A percentile compares a stretch with the other conserved stretches of the same genome.
These are phyloP conservation scores for Poeciliopsis paucimaculata DNA, from an alignment of 2,797 vertebrate genomes.

Conservation along the genomic window DNA sequence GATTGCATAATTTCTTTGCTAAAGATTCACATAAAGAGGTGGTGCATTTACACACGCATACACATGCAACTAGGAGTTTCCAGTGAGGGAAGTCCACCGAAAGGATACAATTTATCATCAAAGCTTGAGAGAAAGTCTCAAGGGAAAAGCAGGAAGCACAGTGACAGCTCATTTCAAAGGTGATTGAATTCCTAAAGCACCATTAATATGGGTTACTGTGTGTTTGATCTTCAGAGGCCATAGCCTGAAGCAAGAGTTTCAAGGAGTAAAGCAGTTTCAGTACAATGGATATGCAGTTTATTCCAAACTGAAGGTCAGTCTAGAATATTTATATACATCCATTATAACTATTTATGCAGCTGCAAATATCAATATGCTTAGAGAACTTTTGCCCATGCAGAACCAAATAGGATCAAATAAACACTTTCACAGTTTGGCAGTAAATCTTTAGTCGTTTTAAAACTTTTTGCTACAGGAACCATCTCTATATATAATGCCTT, in stretches of 20 bases:
- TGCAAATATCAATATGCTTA: not conserved
- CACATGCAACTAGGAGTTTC: constrained; percentile 33
- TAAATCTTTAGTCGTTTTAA: not conserved
- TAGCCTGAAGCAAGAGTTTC: not conserved
- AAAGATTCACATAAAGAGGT: not conserved
- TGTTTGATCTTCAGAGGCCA: not conserved
- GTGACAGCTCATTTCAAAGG: constrained; percentile 3
- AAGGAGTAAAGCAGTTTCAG: not conserved
- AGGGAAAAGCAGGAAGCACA: not conserved
- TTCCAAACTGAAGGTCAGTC: not conserved
- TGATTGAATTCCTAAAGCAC: not conserved
- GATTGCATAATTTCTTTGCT: constrained; percentile 11
- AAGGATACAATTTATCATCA: not conserved
- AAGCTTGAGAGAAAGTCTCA: constrained; percentile 4
- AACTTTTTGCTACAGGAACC: not conserved
- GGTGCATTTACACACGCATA: not conserved
- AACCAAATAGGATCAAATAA: not conserved
- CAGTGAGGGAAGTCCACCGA: constrained; percentile 47
- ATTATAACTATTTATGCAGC: not conserved
- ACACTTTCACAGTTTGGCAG: not conserved
- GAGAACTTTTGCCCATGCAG: not conserved
- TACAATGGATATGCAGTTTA: not conserved
- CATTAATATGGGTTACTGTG: not conserved
- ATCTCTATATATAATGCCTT: not conserved
- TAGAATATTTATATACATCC: not conserved